Evolutionary conservation across 1,140 invertebrate species (phyloP).

Genomic region (Trichonephila inaurata): DNA sequence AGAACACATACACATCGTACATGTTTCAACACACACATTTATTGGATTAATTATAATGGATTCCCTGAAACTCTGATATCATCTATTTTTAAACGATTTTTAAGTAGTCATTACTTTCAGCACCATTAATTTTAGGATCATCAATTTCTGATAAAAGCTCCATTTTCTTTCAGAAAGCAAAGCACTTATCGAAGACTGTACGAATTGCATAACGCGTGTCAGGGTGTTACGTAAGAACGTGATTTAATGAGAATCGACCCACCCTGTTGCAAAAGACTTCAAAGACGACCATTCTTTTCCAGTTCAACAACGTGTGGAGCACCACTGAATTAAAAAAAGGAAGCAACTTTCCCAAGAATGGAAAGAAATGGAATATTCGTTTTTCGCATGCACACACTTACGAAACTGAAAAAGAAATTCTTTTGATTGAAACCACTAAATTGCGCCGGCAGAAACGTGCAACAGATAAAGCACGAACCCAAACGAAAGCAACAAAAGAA

Average conservation of each 20-base stretch:
- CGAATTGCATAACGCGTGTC: constrained; percentile 17
- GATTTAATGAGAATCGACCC: neutral
- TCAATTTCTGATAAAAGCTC: neutral
- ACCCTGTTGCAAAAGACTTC: neutral
- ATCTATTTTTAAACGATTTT: neutral
- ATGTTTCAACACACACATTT: no score
- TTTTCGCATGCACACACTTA: constrained; percentile 23
- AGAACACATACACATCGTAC: no score
- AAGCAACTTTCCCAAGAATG: neutral
- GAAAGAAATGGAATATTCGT: neutral
- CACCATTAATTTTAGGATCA: neutral
- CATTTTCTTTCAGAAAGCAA: neutral
- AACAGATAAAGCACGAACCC: constrained; percentile 30
- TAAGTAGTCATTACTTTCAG: neutral
- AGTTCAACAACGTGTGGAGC: neutral
- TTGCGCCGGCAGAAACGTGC: constrained; percentile 33
- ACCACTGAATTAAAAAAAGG: neutral
- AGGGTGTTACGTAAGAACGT: neutral
- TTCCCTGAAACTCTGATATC: neutral
- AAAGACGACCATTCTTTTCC: neutral
- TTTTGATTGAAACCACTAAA: constrained; percentile 21
- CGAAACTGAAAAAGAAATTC: constrained; percentile 17
- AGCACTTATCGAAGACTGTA: neutral
- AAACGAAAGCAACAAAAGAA: neutral
- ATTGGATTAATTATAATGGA: no score